phyloP scores from a whole-genome alignment of 1,140 invertebrate genomes.

The Sitophilus oryzae region DNA sequence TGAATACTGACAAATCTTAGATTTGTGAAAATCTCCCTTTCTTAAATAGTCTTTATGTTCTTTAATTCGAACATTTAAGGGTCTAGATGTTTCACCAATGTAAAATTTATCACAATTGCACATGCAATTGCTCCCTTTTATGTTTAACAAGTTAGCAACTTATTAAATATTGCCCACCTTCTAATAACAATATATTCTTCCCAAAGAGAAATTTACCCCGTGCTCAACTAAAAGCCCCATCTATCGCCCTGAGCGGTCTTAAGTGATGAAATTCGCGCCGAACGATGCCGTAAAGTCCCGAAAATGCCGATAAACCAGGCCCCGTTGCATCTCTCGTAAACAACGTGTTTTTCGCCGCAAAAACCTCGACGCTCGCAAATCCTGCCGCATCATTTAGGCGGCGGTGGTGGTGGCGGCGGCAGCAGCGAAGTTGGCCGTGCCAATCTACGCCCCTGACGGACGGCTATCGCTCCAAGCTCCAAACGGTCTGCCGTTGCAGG shows the following conservation, averaged over 20 bases:
- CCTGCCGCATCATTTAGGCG: conserved; percentile 30
- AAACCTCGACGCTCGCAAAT: conserved; percentile 47
- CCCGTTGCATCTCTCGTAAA: conserved; percentile 41
- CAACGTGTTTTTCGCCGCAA: conserved; percentile 48
- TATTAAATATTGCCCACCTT: too few relatives aligned
- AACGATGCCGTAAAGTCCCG: not conserved
- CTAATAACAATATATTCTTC: too few relatives aligned
- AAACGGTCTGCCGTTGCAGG: conserved; percentile 24
- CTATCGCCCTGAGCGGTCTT: not conserved
- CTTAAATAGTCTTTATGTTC: too few relatives aligned
- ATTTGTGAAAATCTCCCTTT: too few relatives aligned
- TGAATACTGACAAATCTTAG: too few relatives aligned
- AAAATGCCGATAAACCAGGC: not conserved
- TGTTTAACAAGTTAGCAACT: too few relatives aligned
- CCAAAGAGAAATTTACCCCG: too few relatives aligned
- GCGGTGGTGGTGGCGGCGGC: conserved; percentile 30
- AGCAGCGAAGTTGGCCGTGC: conserved; percentile 26
- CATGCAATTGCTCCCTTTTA: too few relatives aligned
- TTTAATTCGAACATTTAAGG: too few relatives aligned
- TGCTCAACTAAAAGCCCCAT: not conserved
- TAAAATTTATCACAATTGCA: too few relatives aligned
- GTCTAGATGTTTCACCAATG: too few relatives aligned
- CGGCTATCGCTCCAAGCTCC: conserved; percentile 36
- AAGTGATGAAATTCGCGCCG: not conserved
- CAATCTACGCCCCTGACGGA: conserved; percentile 45